Percentiles rank a stretch among this genome's conserved stretches.
phyloP scores from a whole-genome alignment of 2,113 vertebrate species.

The Epinephelus cyanopodus region DNA sequence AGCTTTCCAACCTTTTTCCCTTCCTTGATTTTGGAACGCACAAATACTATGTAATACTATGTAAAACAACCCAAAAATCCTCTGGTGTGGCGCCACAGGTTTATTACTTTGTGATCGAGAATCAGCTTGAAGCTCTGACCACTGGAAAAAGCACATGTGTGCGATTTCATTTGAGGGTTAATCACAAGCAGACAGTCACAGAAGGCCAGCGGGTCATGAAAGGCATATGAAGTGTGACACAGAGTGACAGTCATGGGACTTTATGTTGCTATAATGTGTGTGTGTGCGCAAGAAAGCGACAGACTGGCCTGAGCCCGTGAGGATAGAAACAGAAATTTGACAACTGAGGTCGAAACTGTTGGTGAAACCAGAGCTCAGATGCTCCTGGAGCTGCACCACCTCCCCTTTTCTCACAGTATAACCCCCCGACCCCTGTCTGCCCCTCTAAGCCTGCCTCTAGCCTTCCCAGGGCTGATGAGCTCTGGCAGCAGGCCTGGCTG shows the following conservation, averaged over 20 bases:
- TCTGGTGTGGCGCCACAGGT: neutral
- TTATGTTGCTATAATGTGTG: neutral
- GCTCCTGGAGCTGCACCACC: neutral
- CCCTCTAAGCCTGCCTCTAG: slow-evolving; percentile 9
- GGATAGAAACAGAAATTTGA: neutral
- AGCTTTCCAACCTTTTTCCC: neutral
- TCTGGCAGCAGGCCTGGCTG: slow-evolving; percentile 40
- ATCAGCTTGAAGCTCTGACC: neutral
- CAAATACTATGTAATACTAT: neutral
- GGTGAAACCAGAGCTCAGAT: neutral
- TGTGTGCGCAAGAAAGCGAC: neutral
- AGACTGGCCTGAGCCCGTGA: neutral
- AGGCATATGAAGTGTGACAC: neutral
- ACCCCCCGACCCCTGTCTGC: slow-evolving; percentile 14
- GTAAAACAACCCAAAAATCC: neutral
- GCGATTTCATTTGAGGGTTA: neutral
- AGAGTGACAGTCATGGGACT: neutral
- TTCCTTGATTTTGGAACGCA: neutral
- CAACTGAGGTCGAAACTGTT: neutral
- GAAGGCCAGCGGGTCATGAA: neutral
- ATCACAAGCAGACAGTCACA: neutral
- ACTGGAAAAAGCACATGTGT: neutral
- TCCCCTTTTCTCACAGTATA: neutral
- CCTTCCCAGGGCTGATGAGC: slow-evolving; percentile 18
- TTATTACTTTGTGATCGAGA: neutral